phyloP scores from a whole-genome alignment of 2,113 vertebrate genomes.

The Hippoglossus stenolepis region DNA sequence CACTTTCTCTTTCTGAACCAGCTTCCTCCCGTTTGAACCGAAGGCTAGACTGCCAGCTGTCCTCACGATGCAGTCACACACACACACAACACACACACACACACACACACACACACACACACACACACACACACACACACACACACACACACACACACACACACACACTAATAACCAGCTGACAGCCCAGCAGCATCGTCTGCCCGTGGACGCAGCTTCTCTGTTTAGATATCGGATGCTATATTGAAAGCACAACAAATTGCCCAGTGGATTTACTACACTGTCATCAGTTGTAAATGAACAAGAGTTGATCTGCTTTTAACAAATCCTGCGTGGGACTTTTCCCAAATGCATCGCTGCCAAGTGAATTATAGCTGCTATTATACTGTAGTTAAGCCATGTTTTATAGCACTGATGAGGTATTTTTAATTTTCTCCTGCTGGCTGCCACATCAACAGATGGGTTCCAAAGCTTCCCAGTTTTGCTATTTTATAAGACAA shows the following conservation, averaged over 20 bases:
- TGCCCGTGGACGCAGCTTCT: not conserved
- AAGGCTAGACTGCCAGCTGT: conserved; percentile 58
- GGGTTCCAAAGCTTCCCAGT: conserved; percentile 13
- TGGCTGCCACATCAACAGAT: conserved; percentile 47
- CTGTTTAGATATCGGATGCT: conserved; percentile 27
- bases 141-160: not conserved
- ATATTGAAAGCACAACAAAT: conserved; percentile 14
- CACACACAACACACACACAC: not conserved
- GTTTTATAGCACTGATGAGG: conserved; percentile 43
- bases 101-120: not conserved
- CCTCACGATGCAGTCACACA: conserved; percentile 11
- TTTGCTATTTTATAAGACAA: conserved; percentile 20
- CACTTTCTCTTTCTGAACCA: conserved; percentile 25
- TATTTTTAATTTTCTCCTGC: conserved; percentile 34
- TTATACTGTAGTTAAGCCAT: conserved; percentile 46
- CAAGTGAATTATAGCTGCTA: conserved; percentile 51
- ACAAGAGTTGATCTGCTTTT: conserved; percentile 22
- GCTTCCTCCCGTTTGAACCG: conserved; percentile 21
- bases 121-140: not conserved
- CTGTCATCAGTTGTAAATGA: conserved; percentile 22
- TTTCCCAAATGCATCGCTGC: conserved; percentile 23
- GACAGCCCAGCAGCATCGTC: conserved; percentile 18
- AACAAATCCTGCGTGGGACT: conserved; percentile 33
- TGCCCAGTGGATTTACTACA: conserved; percentile 3
- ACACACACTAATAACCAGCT: conserved; percentile 17